Conservation (phyloP, 2,888 invertebrate species). For the Tanytarsus gracilentus region DNA sequence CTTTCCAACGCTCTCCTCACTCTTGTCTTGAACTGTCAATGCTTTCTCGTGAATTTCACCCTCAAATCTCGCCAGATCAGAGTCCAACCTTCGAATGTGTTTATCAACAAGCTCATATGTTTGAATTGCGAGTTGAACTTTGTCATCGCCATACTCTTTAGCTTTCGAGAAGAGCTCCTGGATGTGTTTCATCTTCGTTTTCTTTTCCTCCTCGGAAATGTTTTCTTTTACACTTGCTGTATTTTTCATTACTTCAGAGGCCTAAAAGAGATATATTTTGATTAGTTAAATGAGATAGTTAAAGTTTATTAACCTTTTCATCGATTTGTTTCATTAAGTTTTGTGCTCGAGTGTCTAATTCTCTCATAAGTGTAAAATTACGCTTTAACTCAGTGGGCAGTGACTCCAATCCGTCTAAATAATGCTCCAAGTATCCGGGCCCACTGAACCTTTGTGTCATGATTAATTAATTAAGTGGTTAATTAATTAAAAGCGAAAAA, state of each 20-base stretch:
- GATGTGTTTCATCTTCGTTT: constrained; percentile 74
- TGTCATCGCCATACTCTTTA: constrained; percentile 93
- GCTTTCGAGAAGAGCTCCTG: constrained; percentile 86
- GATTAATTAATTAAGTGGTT: too few species aligned
- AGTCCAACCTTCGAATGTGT: constrained; percentile 90
- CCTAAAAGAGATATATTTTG: constrained; percentile 31
- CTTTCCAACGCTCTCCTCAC: constrained; percentile 53
- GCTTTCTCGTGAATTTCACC: constrained; percentile 95
- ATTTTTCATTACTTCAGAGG: constrained; percentile 42
- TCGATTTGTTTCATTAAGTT: constrained; percentile 87
- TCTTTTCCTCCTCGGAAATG: constrained; percentile 58
- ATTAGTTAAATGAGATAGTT: background rate
- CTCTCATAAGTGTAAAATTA: constrained; percentile 92
- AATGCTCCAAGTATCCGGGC: too few species aligned
- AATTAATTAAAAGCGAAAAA: too few species aligned
- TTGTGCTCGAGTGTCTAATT: constrained; percentile 86
- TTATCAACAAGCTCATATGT: constrained; percentile 98
- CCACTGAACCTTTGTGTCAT: too few species aligned
- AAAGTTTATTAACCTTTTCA: constrained; percentile 44
- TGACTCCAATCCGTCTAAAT: constrained; percentile 70
- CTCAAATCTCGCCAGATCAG: constrained; percentile 92
- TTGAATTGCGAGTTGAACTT: constrained; percentile 94
- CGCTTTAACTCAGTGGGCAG: constrained; percentile 89
- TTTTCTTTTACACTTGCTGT: constrained; percentile 35
- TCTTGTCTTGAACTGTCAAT: constrained; percentile 61